A percentile compares a stretch with the other conserved stretches of the same genome.
These are phyloP conservation scores for Oncorhynchus clarkii DNA, from an alignment of 2,113 vertebrate species.

Conservation along the genomic window DNA sequence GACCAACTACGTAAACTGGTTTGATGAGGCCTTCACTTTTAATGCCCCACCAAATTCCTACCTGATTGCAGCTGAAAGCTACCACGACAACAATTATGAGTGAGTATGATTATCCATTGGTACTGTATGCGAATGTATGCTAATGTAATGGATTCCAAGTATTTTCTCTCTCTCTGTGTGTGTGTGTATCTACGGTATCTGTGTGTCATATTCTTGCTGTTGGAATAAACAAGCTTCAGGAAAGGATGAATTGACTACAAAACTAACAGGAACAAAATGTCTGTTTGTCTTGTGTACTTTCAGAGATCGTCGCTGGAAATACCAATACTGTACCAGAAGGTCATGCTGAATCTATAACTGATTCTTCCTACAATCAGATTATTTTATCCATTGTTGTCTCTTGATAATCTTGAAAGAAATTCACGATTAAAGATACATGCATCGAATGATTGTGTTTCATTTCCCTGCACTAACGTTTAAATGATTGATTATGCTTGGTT, in stretches of 20 bases:
- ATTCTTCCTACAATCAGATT: background rate
- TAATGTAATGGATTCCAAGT: background rate
- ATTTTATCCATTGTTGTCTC: background rate
- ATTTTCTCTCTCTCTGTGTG: background rate
- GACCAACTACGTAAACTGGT: slow-evolving; percentile 28
- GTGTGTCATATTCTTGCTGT: background rate
- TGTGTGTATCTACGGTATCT: background rate
- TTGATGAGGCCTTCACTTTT: slow-evolving; percentile 22
- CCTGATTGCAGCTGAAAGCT: slow-evolving; percentile 20
- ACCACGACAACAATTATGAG: slow-evolving; percentile 18
- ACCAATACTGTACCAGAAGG: slow-evolving; percentile 12
- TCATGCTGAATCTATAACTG: slow-evolving; percentile 7
- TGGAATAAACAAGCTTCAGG: background rate
- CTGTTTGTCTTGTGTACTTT: background rate
- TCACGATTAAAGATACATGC: background rate
- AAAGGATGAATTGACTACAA: background rate
- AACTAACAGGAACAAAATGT: slow-evolving; percentile 2
- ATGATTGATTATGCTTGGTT: background rate
- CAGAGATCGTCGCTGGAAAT: slow-evolving; percentile 41
- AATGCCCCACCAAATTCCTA: background rate
- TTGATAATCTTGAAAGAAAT: background rate
- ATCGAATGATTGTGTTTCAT: background rate
- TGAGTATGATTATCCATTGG: slow-evolving; percentile 14
- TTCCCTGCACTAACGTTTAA: background rate
- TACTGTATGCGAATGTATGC: background rate